These are phyloP conservation scores for Halyomorpha halys DNA, from an alignment of 1,140 invertebrate species.

Conservation along the genomic window DNA sequence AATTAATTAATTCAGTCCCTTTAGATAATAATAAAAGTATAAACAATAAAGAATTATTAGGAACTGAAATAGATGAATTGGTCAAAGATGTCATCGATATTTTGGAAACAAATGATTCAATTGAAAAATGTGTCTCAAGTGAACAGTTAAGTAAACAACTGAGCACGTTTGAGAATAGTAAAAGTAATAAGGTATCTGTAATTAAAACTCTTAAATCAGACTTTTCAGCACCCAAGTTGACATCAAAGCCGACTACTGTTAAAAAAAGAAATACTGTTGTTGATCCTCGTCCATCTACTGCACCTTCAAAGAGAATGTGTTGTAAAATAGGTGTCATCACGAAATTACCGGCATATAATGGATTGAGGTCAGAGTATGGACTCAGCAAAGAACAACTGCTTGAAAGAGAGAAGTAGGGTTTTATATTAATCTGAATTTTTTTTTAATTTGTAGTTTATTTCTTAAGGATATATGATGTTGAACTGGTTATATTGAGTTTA, in stretches of 20 bases:
- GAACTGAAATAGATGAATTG: neutral
- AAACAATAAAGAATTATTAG: neutral
- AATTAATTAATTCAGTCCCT: constrained; percentile 15
- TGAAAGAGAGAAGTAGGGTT: constrained; percentile 31
- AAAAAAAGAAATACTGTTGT: neutral
- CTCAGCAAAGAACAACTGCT: constrained; percentile 31
- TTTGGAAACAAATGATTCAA: neutral
- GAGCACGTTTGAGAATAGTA: neutral
- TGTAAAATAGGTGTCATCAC: constrained; percentile 15
- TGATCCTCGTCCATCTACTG: constrained; percentile 1
- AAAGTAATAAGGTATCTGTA: neutral
- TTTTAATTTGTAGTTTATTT: too few relatives aligned
- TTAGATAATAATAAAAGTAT: neutral
- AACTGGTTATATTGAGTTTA: too few relatives aligned
- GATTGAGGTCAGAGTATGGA: constrained; percentile 32
- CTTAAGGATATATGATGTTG: too few relatives aligned
- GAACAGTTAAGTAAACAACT: neutral
- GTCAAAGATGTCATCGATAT: neutral
- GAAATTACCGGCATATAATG: constrained; percentile 31
- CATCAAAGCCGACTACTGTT: neutral
- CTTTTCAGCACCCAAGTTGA: neutral
- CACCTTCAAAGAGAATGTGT: constrained; percentile 12
- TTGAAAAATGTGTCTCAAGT: too few relatives aligned
- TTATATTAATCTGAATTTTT: too few relatives aligned
- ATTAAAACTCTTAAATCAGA: neutral